These are phyloP conservation scores for Cinara cedri DNA, from an alignment of 2,888 invertebrate species.

Conservation along the genomic window DNA sequence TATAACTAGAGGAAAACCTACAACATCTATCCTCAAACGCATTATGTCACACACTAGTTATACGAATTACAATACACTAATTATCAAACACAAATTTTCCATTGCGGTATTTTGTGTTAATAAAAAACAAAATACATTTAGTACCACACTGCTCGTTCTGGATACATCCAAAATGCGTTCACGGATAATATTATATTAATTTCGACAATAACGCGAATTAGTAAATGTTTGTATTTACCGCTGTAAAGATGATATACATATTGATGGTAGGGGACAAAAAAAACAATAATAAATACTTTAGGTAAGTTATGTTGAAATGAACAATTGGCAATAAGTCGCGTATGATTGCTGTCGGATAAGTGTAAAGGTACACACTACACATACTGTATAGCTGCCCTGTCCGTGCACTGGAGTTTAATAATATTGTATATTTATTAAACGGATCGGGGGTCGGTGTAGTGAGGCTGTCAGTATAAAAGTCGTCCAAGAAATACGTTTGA, in stretches of 20 bases:
- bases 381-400: too few species aligned
- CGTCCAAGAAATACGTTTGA: conserved; percentile 48
- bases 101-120: too few species aligned
- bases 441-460: background rate
- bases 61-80: too few species aligned
- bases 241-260: background rate
- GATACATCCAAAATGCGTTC: too few species aligned
- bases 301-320: conserved; percentile 17
- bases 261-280: background rate
- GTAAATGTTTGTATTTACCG: background rate
- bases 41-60: too few species aligned
- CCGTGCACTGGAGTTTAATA: conserved; percentile 14
- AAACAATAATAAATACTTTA: conserved; percentile 23
- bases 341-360: conserved; percentile 17
- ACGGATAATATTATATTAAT: background rate
- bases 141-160: too few species aligned
- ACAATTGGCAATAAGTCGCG: conserved; percentile 39
- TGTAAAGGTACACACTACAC: background rate
- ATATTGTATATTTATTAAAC: background rate
- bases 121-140: too few species aligned
- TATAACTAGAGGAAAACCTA: too few species aligned
- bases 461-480: conserved; percentile 42
- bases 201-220: background rate
- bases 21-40: too few species aligned
- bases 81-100: too few species aligned